Evolutionary conservation across 1,140 invertebrate genomes (phyloP).

Genomic region (Triops cancriformis): DNA sequence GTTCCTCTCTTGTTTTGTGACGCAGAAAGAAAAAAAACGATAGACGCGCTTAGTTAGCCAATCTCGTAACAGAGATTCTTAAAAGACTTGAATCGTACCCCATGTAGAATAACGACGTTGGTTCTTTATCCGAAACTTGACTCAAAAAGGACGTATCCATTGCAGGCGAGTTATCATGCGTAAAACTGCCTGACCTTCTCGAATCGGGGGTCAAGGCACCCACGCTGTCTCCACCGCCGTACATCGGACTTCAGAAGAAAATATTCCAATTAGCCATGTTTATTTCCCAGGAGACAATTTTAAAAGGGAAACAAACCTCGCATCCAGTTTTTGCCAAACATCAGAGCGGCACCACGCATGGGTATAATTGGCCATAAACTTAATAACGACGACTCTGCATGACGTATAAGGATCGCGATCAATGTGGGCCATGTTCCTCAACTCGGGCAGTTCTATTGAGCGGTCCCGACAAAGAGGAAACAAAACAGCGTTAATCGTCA

Average conservation of each 20-base stretch:
- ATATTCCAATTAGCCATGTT: neutral
- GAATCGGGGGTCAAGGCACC: neutral
- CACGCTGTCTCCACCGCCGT: neutral
- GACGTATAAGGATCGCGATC: constrained; percentile 33
- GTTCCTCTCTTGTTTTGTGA: constrained; percentile 36
- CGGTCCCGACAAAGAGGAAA: constrained; percentile 36
- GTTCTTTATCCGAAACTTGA: constrained; percentile 25
- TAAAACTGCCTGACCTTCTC: neutral
- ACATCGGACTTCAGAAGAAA: neutral
- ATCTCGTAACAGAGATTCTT: too few relatives aligned
- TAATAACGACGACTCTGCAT: constrained; percentile 74
- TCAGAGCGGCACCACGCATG: constrained; percentile 44
- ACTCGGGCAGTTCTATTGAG: constrained; percentile 48
- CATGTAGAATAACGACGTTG: constrained; percentile 12
- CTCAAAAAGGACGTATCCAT: constrained; percentile 25
- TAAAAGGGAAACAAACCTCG: neutral
- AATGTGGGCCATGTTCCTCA: constrained; percentile 37
- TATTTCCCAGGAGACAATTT: neutral
- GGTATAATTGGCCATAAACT: constrained; percentile 78
- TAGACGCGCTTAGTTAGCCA: too few relatives aligned
- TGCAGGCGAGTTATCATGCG: constrained; percentile 18
- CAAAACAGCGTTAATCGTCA: constrained; percentile 28
- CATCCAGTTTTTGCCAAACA: constrained; percentile 2
- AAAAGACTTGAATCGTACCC: neutral
- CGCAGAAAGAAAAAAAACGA: too few relatives aligned